phyloP scores from a whole-genome alignment of 1,140 invertebrate species.

The Chrysoperla carnea region DNA sequence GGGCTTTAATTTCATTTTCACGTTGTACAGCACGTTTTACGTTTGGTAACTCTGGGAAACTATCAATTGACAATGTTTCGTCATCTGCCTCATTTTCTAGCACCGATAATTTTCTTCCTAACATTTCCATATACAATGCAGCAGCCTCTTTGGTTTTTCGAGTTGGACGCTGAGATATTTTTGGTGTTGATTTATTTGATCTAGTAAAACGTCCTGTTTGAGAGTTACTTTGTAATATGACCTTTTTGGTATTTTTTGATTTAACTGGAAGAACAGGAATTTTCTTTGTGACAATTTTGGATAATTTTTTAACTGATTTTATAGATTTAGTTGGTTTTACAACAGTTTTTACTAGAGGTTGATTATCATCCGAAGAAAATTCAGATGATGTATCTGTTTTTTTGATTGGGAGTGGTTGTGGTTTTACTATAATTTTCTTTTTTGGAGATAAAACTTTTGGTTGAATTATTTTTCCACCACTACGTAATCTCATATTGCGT shows the following conservation, averaged over 20 bases:
- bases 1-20: slow-evolving; percentile 38
- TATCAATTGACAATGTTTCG: slow-evolving; percentile 40
- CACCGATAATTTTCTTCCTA: slow-evolving; percentile 41
- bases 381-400: slow-evolving; percentile 14
- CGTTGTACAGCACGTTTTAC: slow-evolving; percentile 36
- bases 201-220: background rate
- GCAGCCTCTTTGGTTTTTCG: slow-evolving; percentile 61
- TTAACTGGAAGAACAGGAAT: slow-evolving; percentile 2
- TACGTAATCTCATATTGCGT: background rate
- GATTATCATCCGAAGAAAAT: slow-evolving; percentile 24
- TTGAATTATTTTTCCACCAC: background rate
- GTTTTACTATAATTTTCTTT: background rate
- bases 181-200: background rate
- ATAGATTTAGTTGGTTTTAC: slow-evolving; percentile 11
- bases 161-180: slow-evolving; percentile 26
- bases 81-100: slow-evolving; percentile 33
- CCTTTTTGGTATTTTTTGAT: slow-evolving; percentile 19
- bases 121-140: slow-evolving; percentile 53
- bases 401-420: background rate
- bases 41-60: slow-evolving; percentile 47
- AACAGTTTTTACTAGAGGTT: slow-evolving; percentile 22
- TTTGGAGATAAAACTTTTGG: background rate
- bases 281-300: slow-evolving; percentile 9
- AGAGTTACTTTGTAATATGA: slow-evolving; percentile 13
- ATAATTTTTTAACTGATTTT: slow-evolving; percentile 9